A percentile compares a stretch with the other conserved stretches of the same genome.
phyloP scores from a whole-genome alignment of 2,888 invertebrate species.

The Romanomermis culicivorax region DNA sequence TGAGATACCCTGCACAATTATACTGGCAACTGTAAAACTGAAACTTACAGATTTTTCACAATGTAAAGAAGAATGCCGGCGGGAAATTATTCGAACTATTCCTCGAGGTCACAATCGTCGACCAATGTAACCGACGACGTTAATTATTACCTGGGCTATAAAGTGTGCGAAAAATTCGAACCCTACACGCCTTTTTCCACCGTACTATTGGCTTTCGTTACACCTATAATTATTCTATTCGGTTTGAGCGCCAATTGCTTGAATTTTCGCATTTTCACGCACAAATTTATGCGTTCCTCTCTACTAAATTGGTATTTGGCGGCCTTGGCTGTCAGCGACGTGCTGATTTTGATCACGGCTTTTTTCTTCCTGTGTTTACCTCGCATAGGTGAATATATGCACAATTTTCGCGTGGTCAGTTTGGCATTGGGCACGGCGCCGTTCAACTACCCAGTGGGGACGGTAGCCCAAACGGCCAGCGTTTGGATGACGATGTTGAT shows the following conservation, averaged over 20 bases:
- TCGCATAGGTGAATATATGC: slow-evolving; percentile 15
- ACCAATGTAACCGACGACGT: too few relatives aligned
- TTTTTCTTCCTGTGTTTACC: slow-evolving; percentile 61
- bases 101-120: too few relatives aligned
- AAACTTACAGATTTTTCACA: too few relatives aligned
- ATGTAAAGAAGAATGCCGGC: too few relatives aligned
- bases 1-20: too few relatives aligned
- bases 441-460: background rate
- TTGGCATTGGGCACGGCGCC: background rate
- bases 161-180: too few relatives aligned
- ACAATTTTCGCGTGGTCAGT: slow-evolving; percentile 42
- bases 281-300: slow-evolving; percentile 25
- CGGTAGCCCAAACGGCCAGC: background rate
- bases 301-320: slow-evolving; percentile 32
- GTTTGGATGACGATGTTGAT: slow-evolving; percentile 39
- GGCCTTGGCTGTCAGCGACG: slow-evolving; percentile 29
- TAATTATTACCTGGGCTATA: too few relatives aligned
- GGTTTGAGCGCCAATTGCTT: slow-evolving; percentile 17
- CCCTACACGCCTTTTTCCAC: background rate
- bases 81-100: too few relatives aligned
- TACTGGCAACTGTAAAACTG: too few relatives aligned
- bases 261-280: slow-evolving; percentile 17
- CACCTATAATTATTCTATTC: slow-evolving; percentile 10
- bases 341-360: slow-evolving; percentile 18
- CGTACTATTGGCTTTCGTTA: slow-evolving; percentile 22